Conservation (phyloP, 37 sponge, comb jelly and placozoan species). For the Spongilla lacustris region DNA sequence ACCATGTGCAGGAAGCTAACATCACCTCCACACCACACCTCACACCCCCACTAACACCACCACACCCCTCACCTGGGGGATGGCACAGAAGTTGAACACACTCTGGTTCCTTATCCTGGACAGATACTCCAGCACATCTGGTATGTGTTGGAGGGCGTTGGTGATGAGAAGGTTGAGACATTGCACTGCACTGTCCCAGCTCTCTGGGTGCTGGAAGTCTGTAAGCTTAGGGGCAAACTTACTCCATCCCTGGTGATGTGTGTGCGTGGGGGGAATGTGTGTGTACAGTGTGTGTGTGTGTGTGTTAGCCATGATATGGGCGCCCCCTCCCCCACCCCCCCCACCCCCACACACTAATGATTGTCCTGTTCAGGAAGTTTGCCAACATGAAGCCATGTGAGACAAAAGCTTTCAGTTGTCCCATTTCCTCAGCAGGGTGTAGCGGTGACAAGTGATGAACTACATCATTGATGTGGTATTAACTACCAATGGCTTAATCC, state of each 20-base stretch:
- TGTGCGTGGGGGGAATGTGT: not conserved
- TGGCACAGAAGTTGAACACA: slow-evolving; percentile 91
- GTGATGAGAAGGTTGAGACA: slow-evolving; percentile 87
- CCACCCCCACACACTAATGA: not conserved
- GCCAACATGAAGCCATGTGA: not conserved
- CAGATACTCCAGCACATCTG: slow-evolving; percentile 78
- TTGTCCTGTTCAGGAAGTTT: not conserved
- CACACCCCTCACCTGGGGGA: slow-evolving; percentile 76
- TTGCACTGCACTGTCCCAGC: slow-evolving; percentile 41
- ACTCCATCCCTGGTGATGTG: slow-evolving; percentile 62
- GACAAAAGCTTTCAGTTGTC: not conserved
- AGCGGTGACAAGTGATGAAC: no score
- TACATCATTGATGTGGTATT: no score
- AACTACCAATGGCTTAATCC: no score
- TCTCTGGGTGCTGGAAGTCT: slow-evolving; percentile 51
- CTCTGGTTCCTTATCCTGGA: slow-evolving; percentile 49
- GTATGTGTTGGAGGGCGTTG: slow-evolving; percentile 75
- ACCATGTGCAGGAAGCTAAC: no score
- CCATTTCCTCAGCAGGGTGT: no score
- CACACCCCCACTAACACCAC: not conserved
- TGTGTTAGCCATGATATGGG: not conserved
- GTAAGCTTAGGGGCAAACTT: slow-evolving; percentile 47
- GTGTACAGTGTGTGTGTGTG: not conserved
- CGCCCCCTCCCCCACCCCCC: no score
- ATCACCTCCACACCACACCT: not conserved